These are phyloP conservation scores for Nanorana parkeri DNA, from an alignment of 2,113 vertebrate species.

Conservation along the genomic window DNA sequence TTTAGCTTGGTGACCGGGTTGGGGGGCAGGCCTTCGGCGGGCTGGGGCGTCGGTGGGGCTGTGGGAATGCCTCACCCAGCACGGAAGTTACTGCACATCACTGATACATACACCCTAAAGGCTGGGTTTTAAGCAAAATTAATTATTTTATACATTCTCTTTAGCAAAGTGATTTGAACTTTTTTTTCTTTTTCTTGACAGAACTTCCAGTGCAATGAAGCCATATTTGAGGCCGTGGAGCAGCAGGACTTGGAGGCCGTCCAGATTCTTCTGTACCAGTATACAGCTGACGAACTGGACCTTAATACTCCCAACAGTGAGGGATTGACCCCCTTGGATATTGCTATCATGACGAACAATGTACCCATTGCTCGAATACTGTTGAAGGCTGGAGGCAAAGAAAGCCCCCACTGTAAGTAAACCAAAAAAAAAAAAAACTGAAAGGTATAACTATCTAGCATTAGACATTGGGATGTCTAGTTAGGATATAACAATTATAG, in stretches of 20 bases:
- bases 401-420: conserved; percentile 96
- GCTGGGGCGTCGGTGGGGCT: too few relatives aligned
- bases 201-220: conserved; percentile 91
- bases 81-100: too few relatives aligned
- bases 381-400: conserved; percentile 85
- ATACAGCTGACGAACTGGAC: conserved; percentile 89
- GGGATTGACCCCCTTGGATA: conserved; percentile 90
- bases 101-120: too few relatives aligned
- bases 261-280: conserved; percentile 89
- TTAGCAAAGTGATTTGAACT: not conserved
- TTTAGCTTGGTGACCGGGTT: too few relatives aligned
- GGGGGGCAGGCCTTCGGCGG: too few relatives aligned
- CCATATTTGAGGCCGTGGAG: conserved; percentile 91
- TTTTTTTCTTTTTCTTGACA: conserved; percentile 62
- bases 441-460: too few relatives aligned
- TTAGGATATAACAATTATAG: too few relatives aligned
- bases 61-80: too few relatives aligned
- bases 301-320: conserved; percentile 92
- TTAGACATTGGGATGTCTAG: too few relatives aligned
- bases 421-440: too few relatives aligned
- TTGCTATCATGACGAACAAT: conserved; percentile 95
- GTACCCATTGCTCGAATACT: conserved; percentile 89
- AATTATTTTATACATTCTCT: too few relatives aligned
- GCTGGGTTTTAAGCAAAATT: too few relatives aligned
- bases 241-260: conserved; percentile 94